phyloP scores from a whole-genome alignment of 2,113 vertebrate species.

The Callorhinus ursinus region DNA sequence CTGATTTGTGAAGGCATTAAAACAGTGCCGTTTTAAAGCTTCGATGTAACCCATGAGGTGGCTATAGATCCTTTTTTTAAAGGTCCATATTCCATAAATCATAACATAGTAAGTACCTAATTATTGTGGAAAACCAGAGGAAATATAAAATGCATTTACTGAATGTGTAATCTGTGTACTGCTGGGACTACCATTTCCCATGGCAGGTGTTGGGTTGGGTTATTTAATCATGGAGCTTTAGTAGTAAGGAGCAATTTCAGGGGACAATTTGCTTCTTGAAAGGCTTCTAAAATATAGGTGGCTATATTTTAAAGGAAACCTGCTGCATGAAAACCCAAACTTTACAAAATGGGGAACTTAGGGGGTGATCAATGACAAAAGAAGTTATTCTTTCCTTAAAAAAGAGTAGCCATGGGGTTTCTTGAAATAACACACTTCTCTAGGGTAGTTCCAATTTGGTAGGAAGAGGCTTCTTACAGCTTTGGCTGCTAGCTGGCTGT shows the following conservation, averaged over 20 bases:
- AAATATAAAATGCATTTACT: conserved; percentile 48
- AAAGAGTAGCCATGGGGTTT: neutral
- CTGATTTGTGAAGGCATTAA: conserved; percentile 47
- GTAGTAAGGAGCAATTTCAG: conserved; percentile 47
- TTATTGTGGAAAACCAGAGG: conserved; percentile 53
- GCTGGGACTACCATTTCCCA: neutral
- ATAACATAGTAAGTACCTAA: conserved; percentile 36
- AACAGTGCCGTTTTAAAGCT: conserved; percentile 58
- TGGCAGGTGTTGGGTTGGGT: neutral
- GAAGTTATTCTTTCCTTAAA: conserved; percentile 49
- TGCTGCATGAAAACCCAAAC: conserved; percentile 59
- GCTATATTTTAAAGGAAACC: conserved; percentile 47
- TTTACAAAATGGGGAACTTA: conserved; percentile 50
- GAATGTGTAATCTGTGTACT: conserved; percentile 37
- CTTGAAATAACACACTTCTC: neutral
- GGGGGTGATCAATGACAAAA: conserved; percentile 11
- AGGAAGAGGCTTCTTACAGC: neutral
- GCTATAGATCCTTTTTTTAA: conserved; percentile 33
- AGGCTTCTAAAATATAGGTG: conserved; percentile 47
- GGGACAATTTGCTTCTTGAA: conserved; percentile 57
- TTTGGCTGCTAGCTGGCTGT: neutral
- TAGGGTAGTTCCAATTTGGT: neutral
- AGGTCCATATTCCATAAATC: conserved; percentile 62
- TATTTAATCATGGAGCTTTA: conserved; percentile 60
- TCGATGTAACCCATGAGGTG: neutral